These are phyloP conservation scores for Gobionotothen gibberifrons DNA, from an alignment of 2,797 vertebrate genomes.

Conservation along the genomic window DNA sequence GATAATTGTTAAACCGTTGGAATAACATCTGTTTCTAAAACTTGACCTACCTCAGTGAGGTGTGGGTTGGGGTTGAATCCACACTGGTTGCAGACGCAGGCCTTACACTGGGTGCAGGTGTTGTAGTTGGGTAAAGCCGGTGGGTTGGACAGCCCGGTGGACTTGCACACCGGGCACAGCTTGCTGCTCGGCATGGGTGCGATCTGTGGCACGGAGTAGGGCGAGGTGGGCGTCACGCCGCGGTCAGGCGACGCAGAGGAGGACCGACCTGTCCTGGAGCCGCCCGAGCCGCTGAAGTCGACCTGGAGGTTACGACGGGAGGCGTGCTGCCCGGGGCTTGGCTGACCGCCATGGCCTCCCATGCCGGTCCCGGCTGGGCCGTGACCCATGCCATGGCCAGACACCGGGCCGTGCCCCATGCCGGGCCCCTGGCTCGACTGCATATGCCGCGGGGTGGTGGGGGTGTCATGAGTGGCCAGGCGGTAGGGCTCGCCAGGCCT, in stretches of 20 bases:
- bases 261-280: conserved; percentile 86
- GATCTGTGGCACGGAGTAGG: conserved; percentile 96
- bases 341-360: conserved; percentile 64
- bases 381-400: conserved; percentile 68
- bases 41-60: conserved; percentile 85
- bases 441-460: conserved; percentile 75
- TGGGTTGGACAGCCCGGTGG: conserved; percentile 92
- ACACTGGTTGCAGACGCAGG: conserved; percentile 97
- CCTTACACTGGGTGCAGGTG: conserved; percentile 96
- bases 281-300: conserved; percentile 81
- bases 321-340: conserved; percentile 84
- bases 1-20: background rate
- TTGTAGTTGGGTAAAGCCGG: conserved; percentile 94
- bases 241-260: conserved; percentile 91
- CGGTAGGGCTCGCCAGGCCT: conserved; percentile 81
- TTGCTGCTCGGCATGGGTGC: conserved; percentile 98
- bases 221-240: conserved; percentile 93
- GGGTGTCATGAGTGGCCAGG: conserved; percentile 80
- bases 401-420: conserved; percentile 53
- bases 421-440: conserved; percentile 62
- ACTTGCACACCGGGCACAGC: conserved; percentile 97
- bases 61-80: conserved; percentile 99
- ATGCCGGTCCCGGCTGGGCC: conserved; percentile 43
- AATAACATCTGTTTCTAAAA: conserved; percentile 3
- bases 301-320: conserved; percentile 91